Base-by-base conservation (phyloP, 2,797 vertebrate genomes). In the Epinephelus malabaricus region DNA sequence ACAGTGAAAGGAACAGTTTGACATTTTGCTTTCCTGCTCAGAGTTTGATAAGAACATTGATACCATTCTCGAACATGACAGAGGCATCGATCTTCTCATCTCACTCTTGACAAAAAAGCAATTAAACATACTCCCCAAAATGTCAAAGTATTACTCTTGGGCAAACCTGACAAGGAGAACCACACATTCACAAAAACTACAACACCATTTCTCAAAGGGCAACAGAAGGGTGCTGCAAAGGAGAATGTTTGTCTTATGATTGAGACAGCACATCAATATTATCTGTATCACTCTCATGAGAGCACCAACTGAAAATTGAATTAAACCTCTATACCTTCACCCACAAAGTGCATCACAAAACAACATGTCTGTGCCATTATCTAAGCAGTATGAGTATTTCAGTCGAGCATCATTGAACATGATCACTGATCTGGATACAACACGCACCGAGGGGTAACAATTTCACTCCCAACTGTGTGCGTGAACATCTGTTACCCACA, bases 401-500 rank as follows among this genome's bases (percentile, higher is more conserved):
- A 62, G 69, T 62, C 23, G 34, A 23, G 68, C 67, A 53, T 69
- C 56, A 81, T 76, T 81, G 65, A 67, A 80, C 60, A 55, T 18
- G 21, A 70, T 73, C 58, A 68, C 64, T 73, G 70, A 87, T 67
- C 21, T 50, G 56, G 40, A 78, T 56, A 69, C 72, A 73, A 59
- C n/a, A 61, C 43, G 53, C 66, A 71, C 25, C 0, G 8, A 51
- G 69, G 61, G 74, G 79, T 62, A 74, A 58, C 53, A 46, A 7
- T 40, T 64, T 40, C 18, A 43, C 45, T 71, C 78, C 64, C 67
- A 7, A 15, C 70, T 40, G 69, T 58, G 67, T 34, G 69, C 17
- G 60, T 18, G 46, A 82, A 85, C 81, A 91, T 90, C 84, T 89
- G 87, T 81, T 86, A 38, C 46, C 69, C 69, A 19, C 69, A 47